A percentile compares a stretch with the other conserved stretches of the same genome.
Conservation (phyloP, 2,113 vertebrate genomes). For the Prionailurus bengalensis region DNA sequence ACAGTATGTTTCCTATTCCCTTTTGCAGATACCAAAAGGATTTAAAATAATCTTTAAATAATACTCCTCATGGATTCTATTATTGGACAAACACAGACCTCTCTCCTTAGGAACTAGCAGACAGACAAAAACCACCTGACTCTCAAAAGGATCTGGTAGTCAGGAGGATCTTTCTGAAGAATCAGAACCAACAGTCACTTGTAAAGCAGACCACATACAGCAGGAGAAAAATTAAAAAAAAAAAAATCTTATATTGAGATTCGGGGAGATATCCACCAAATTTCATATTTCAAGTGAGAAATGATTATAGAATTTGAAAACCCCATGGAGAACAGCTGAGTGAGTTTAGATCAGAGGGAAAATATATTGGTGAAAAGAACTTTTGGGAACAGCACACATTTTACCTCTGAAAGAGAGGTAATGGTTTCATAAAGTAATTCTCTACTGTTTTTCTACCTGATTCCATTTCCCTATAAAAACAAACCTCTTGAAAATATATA, state of each 20-base stretch:
- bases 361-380: background rate
- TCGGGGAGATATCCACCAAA: background rate
- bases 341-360: background rate
- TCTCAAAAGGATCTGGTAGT: background rate
- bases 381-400: background rate
- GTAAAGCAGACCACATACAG: background rate
- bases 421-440: slow-evolving; percentile 50
- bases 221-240: background rate
- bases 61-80: background rate
- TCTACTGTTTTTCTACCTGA: slow-evolving; percentile 32
- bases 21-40: background rate
- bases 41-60: slow-evolving; percentile 47
- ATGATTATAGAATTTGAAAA: slow-evolving; percentile 22
- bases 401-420: slow-evolving; percentile 13
- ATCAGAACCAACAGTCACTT: background rate
- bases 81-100: background rate
- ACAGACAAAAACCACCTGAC: slow-evolving; percentile 9
- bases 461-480: slow-evolving; percentile 32
- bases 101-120: background rate
- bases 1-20: background rate
- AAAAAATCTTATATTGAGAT: background rate
- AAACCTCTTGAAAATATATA: slow-evolving; percentile 35
- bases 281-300: slow-evolving; percentile 37
- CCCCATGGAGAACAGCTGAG: background rate
- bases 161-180: slow-evolving; percentile 32